Evolutionary conservation across 1,140 invertebrate species (phyloP), one percentile per base, ranked within the genome.

Genomic region (Calephelis virginiensis): DNA sequence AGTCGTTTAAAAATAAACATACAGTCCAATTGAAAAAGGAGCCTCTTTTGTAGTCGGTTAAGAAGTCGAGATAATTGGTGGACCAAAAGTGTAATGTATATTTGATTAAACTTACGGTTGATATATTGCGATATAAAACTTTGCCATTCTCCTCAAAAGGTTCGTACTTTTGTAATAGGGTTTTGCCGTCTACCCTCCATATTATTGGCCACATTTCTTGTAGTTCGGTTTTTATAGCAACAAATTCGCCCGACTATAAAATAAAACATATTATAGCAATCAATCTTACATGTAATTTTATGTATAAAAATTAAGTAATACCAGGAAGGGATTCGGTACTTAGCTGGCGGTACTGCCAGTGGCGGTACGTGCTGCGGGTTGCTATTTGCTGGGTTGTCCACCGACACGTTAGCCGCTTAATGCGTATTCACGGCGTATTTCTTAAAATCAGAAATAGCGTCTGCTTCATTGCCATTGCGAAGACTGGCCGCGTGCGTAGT

Each of bases 181-280:
- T 95, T 91, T 97, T 97, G 1, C 96, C 96, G 83, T 97, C 96
- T 61, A 97, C 96, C 86, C 96, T 94, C 96, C 96, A 97, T 71
- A 97, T 94, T 6, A 94, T 93, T 6, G 96, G 96, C 93, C 94
- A 95, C 77, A 96, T 94, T 85, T 95, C 93, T 64, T 92, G 91
- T 50, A 96, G 85, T 90, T 97, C 96, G 47, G 93, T 88, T 90
- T 95, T 96, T 69, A 96, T 93, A 47, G 96, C 95, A 59, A 97
- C 94, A 92, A 97, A 97, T 81, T 97, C 96, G 56, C 96, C 96
- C 62, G 95, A 94, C 95, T 97, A 84, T 64, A 91, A 92, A 86
- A 72, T 43, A 69, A 68, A 65, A 38, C 13, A 40, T 64, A 64
- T 64, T 53, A 63, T 14, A 14, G 45, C 14, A 2, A n/a, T 11